These are phyloP conservation scores for Theretra japonica DNA, from an alignment of 2,888 invertebrate genomes.

Conservation along the genomic window DNA sequence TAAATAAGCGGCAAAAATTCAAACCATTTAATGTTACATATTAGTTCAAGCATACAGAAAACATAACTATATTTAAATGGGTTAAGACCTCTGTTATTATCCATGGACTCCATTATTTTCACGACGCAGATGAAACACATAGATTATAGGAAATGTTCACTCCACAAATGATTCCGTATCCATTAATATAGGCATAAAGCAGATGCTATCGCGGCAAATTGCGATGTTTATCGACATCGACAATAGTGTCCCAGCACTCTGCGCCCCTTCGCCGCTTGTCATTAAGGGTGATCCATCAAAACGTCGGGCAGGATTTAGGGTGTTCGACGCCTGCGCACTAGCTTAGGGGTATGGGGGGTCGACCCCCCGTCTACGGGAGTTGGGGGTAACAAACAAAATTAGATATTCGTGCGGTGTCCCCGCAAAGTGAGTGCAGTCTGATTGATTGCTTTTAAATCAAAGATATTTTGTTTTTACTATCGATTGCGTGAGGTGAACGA, in stretches of 20 bases:
- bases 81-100: not conserved
- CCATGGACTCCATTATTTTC: not conserved
- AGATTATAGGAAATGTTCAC: not conserved
- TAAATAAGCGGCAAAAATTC: no score
- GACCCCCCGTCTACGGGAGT: slow-evolving; percentile 22
- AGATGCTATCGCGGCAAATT: slow-evolving; percentile 64
- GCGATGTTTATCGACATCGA: slow-evolving; percentile 35
- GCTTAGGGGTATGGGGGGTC: slow-evolving; percentile 44
- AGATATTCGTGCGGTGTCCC: slow-evolving; percentile 83
- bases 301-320: slow-evolving; percentile 83
- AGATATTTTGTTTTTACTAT: slow-evolving; percentile 46
- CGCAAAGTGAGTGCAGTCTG: slow-evolving; percentile 76
- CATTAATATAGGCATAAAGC: not conserved
- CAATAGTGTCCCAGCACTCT: slow-evolving; percentile 53
- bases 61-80: not conserved
- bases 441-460: slow-evolving; percentile 70
- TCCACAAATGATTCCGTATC: slow-evolving; percentile 3
- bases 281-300: slow-evolving; percentile 85
- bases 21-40: not conserved
- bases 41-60: not conserved
- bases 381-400: slow-evolving; percentile 77
- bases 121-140: not conserved
- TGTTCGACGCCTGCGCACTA: slow-evolving; percentile 75
- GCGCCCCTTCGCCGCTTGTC: slow-evolving; percentile 80
- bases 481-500: slow-evolving; percentile 35